A percentile compares a stretch with the other conserved stretches of the same genome.
phyloP scores from a whole-genome alignment of 37 sponge, comb jelly and placozoan species.

The Ianthella basta region DNA sequence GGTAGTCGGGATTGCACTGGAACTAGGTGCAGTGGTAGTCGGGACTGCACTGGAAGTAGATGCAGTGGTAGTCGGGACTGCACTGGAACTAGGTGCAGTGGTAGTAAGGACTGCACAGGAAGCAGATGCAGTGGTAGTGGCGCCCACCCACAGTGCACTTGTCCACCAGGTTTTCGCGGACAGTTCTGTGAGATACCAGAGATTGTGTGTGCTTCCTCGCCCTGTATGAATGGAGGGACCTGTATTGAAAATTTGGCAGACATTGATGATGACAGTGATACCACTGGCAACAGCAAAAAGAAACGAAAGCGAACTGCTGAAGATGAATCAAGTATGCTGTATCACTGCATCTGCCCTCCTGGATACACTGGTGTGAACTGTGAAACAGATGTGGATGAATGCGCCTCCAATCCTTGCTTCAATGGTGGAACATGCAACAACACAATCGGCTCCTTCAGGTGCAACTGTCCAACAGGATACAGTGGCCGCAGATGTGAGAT shows the following conservation, averaged over 20 bases:
- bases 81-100: background rate
- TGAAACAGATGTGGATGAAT: conserved; percentile 29
- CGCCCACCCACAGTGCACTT: background rate
- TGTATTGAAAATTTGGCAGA: conserved; percentile 5
- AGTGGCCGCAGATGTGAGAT: conserved; percentile 21
- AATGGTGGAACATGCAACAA: conserved; percentile 40
- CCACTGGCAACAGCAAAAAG: no score
- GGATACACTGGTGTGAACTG: conserved; percentile 20
- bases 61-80: background rate
- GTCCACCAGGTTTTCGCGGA: background rate
- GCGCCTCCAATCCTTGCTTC: conserved; percentile 21
- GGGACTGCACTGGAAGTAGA: background rate
- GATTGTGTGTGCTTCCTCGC: background rate
- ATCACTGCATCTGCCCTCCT: background rate
- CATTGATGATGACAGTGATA: background rate
- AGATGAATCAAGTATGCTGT: background rate
- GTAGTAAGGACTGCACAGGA: background rate
- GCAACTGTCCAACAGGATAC: conserved; percentile 34
- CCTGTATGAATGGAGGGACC: conserved; percentile 18
- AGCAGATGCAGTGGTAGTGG: background rate
- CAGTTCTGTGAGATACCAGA: conserved; percentile 29
- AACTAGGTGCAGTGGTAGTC: background rate
- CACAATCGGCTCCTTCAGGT: conserved; percentile 2
- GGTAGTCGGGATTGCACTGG: background rate
- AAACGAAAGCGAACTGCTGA: no score